Base-by-base conservation (phyloP, 2,888 invertebrate genomes). In the Papilio gigon region DNA sequence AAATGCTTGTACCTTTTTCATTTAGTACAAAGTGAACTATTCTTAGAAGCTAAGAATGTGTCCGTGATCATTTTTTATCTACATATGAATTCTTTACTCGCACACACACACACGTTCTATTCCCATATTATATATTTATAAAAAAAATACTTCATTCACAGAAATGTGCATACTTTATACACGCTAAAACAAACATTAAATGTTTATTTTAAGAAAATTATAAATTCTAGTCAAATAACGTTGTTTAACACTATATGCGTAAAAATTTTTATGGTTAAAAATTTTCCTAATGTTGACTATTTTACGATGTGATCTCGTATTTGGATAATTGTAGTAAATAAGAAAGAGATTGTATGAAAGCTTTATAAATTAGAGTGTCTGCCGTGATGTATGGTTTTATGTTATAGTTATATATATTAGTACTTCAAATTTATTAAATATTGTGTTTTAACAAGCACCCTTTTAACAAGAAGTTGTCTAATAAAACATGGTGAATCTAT, bases 331-430 rank as follows among this genome's bases (percentile, higher is more conserved):
- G 35, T 60, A 37, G 22, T 25, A 25, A 37, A 60, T 60, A 12
- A 22, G 59, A 35, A 60, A 37, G 60, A 60, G 60, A n/a, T n/a
- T 40, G 60, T 37, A 60, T 60, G 60, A 40, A n/a, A 27, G 60
- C 4, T 60, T 14, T 9, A 40, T 60, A 40, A 59, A 60, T 40
- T n/a, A 5, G 33, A 33, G 25, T 25, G 56, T 35, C n/a, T 62
- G 56, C 12, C 56, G 62, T 20, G 62, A 44, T 22, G 50, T 70
- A 20, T 71, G 74, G 69, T 70, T 73, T 66, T 73, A 73, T 77
- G 78, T 70, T 79, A 78, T 81, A 73, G 80, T 79, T 80, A 71
- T 78, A 76, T 78, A 60, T 69, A 50, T 64, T 42, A 25, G 61
- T 62, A 11, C 61, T 71, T 20, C 61, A 65, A 61, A 22, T 44